Evolutionary conservation across 2,888 invertebrate genomes (phyloP), one percentile per base, ranked within the genome.

Genomic region (Macaria notata): DNA sequence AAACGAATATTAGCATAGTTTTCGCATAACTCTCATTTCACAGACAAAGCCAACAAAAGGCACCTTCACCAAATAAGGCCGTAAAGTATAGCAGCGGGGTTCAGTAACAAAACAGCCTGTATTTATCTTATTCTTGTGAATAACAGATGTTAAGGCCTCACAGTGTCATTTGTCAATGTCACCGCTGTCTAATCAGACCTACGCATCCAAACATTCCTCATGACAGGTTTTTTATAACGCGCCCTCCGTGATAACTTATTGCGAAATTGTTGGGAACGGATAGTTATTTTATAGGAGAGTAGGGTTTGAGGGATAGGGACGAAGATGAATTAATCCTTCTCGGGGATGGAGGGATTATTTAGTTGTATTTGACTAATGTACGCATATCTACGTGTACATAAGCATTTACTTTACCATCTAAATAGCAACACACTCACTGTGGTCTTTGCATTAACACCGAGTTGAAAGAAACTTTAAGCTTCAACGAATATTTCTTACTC

Each of bases 101-200:
- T 63, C 67, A 66, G 73, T 68, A 68, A 68, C 75, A 77, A 79
- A 80, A 78, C 75, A 72, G 69, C 62, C 61, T 65, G 69, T 83
- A 80, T 83, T 82, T 81, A 79, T 83, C 78, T 81, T 79, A 80
- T 83, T 83, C 79, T 77, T 78, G 74, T 75, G 76, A 81, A 82
- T 82, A 81, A 81, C 83, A 84, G 81, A 83, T 84, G 81, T 80
- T 81, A 66, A 68, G 70, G 72, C 73, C 78, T 73, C 68, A 67
- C 73, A 65, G 70, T 72, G 74, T 75, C 78, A 78, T 85, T 84
- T 82, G 72, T 85, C 84, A 80, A 73, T 80, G 84, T 85, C 84
- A 70, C 70, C 71, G 79, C 77, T 76, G 78, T 83, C 79, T 79
- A 83, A 84, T 84, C 82, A 83, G 83, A 77, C 71, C 71, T 61